phyloP scores from a whole-genome alignment of 2,797 vertebrate genomes.

The Anomalospiza imberbis region DNA sequence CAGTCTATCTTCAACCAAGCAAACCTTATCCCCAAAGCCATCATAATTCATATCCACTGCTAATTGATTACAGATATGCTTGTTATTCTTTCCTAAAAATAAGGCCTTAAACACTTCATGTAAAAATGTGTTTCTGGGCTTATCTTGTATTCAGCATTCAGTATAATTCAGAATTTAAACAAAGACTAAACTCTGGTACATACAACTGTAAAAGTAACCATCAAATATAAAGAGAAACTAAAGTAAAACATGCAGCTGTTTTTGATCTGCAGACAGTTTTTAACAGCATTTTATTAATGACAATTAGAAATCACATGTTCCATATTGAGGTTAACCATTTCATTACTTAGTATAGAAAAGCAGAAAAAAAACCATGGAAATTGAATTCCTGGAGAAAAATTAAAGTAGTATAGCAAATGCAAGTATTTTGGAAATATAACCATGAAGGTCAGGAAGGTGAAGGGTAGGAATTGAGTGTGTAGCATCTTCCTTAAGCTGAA shows the following conservation, averaged over 20 bases:
- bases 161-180: background rate
- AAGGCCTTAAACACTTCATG: background rate
- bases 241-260: background rate
- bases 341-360: background rate
- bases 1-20: background rate
- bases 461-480: background rate
- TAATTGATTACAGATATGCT: background rate
- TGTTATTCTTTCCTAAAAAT: background rate
- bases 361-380: rapidly evolving
- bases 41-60: background rate
- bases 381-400: background rate
- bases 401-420: background rate
- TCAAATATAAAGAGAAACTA: background rate
- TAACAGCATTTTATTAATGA: background rate
- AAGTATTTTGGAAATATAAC: background rate
- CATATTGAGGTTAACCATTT: background rate
- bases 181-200: background rate
- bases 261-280: background rate
- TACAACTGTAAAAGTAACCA: background rate
- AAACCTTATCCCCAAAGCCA: background rate
- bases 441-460: background rate
- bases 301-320: background rate
- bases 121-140: background rate
- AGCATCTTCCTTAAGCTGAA: background rate
- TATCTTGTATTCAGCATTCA: background rate